Evolutionary conservation across 2,888 invertebrate genomes (phyloP).

Genomic region (Tipula unca): DNA sequence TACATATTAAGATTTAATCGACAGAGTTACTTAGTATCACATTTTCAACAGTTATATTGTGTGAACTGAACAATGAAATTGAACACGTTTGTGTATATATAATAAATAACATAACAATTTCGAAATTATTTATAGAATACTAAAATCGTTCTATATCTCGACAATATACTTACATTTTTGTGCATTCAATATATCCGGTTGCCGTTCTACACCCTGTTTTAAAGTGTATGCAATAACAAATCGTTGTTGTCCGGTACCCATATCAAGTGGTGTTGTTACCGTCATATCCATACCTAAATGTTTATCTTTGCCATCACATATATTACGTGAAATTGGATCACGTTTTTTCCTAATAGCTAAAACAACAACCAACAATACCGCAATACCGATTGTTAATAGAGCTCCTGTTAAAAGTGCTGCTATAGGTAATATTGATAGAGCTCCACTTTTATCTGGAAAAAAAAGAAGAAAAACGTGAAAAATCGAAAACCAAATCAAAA

Average conservation of each 20-base stretch:
- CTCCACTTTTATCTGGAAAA: constrained; percentile 55
- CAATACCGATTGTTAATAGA: constrained; percentile 55
- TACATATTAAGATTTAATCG: not conserved
- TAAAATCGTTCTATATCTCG: constrained; percentile 28
- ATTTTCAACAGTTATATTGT: not conserved
- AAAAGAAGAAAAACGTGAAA: not conserved
- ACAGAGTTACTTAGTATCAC: not conserved
- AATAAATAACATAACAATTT: not conserved
- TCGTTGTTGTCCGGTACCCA: constrained; percentile 73
- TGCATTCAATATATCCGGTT: constrained; percentile 74
- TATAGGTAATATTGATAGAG: constrained; percentile 62
- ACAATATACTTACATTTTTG: constrained; percentile 54
- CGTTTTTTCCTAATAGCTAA: constrained; percentile 55
- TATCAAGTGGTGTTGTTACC: constrained; percentile 54
- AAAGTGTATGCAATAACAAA: constrained; percentile 81
- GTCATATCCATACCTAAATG: constrained; percentile 44
- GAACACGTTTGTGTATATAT: not conserved
- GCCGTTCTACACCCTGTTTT: constrained; percentile 62
- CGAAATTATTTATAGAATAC: not conserved
- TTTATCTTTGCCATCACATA: constrained; percentile 43
- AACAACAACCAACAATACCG: constrained; percentile 54
- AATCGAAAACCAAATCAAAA: not conserved
- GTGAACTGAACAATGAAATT: not conserved
- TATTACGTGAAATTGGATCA: constrained; percentile 46
- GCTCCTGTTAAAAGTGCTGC: constrained; percentile 60